Evolutionary conservation across 2,888 invertebrate genomes (phyloP).

Genomic region (Ptychoptera albimana): DNA sequence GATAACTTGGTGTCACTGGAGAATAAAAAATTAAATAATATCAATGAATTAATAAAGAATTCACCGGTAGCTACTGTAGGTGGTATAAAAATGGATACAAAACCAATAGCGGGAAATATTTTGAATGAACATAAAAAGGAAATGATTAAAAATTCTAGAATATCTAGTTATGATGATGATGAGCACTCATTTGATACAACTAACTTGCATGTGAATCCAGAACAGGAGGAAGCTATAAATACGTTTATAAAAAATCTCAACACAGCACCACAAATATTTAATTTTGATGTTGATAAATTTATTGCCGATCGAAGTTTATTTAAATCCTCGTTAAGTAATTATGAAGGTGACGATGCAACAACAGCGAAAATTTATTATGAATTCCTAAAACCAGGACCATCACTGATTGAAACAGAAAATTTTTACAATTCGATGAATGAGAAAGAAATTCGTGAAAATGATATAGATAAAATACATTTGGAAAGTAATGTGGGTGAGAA

Average conservation of each 20-base stretch:
- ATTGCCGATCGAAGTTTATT: conserved; percentile 7
- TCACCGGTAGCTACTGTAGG: no score
- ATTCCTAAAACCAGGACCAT: conserved; percentile 8
- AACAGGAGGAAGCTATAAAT: conserved; percentile 13
- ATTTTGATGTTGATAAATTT: conserved; percentile 14
- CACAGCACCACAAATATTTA: conserved; percentile 14
- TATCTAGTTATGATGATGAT: not conserved
- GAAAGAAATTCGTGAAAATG: not conserved
- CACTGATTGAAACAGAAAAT: conserved; percentile 9
- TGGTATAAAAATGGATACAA: no score
- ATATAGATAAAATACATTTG: not conserved
- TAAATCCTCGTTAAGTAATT: conserved; percentile 3
- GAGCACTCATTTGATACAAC: conserved; percentile 10
- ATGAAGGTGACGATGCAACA: conserved; percentile 4
- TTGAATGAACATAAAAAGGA: no score
- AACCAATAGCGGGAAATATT: no score
- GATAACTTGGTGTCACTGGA: not conserved
- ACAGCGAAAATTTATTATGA: conserved; percentile 11
- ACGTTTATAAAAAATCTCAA: conserved; percentile 13
- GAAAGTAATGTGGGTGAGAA: not conserved
- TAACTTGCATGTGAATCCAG: conserved; percentile 11
- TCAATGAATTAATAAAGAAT: no score
- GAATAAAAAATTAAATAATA: not conserved
- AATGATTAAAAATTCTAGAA: not conserved
- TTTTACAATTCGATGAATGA: not conserved